phyloP scores from a whole-genome alignment of 2,888 invertebrate genomes.

The Cabera pusaria region DNA sequence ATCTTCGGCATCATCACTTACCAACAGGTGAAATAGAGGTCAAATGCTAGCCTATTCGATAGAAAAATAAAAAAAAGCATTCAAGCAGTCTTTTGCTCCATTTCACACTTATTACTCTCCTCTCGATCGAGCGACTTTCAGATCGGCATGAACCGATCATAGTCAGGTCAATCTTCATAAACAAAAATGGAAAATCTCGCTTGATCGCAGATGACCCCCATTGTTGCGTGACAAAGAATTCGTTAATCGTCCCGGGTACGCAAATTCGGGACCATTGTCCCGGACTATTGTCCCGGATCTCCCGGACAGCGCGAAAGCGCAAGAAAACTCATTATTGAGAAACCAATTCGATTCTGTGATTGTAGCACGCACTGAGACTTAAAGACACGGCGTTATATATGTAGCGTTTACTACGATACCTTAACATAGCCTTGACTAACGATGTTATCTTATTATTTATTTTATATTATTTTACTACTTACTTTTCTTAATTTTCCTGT shows the following conservation, averaged over 20 bases:
- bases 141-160: constrained; percentile 10
- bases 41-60: too few species aligned
- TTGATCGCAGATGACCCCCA: constrained; percentile 30
- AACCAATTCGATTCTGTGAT: constrained; percentile 31
- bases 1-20: too few species aligned
- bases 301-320: constrained; percentile 33
- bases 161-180: constrained; percentile 15
- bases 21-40: too few species aligned
- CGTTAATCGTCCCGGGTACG: constrained; percentile 35
- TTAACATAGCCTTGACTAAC: too few species aligned
- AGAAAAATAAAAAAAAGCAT: background rate
- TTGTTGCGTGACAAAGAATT: constrained; percentile 32
- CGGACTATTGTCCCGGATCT: constrained; percentile 35
- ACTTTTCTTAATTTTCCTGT: too few species aligned
- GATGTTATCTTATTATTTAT: too few species aligned
- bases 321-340: constrained; percentile 37
- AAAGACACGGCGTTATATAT: constrained; percentile 36
- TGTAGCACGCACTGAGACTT: constrained; percentile 35
- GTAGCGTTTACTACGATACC: too few species aligned
- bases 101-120: too few species aligned
- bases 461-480: too few species aligned
- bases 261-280: constrained; percentile 36
- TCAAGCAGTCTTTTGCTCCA: too few species aligned
- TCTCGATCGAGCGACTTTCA: too few species aligned
- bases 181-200: constrained; percentile 25